These are phyloP conservation scores for Cetonia aurata DNA, from an alignment of 2,888 invertebrate species.

Conservation along the genomic window DNA sequence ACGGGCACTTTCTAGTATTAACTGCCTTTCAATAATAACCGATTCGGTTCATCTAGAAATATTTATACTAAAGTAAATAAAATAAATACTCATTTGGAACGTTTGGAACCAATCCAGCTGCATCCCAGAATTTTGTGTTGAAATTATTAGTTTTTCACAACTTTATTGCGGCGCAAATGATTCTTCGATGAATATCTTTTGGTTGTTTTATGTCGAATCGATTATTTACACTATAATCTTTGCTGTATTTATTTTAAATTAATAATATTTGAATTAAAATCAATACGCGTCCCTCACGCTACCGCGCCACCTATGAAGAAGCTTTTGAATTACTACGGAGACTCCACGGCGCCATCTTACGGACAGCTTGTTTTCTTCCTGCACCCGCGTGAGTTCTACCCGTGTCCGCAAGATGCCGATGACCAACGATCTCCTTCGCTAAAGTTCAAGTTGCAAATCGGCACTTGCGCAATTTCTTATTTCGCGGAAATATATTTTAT, in stretches of 20 bases:
- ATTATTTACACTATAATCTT: neutral
- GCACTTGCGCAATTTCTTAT: conserved; percentile 52
- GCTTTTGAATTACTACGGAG: conserved; percentile 10
- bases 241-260: neutral
- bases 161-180: too few relatives aligned
- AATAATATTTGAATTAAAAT: conserved; percentile 19
- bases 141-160: too few relatives aligned
- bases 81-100: too few relatives aligned
- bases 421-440: conserved; percentile 4
- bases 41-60: too few relatives aligned
- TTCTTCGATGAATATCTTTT: too few relatives aligned
- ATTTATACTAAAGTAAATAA: too few relatives aligned
- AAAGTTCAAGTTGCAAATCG: conserved; percentile 41
- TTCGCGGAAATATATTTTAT: conserved; percentile 55
- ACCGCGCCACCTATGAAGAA: conserved; percentile 21
- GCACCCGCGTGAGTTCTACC: conserved; percentile 23
- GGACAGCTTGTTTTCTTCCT: neutral
- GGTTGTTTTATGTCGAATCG: too few relatives aligned
- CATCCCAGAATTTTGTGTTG: too few relatives aligned
- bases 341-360: conserved; percentile 36
- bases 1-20: too few relatives aligned
- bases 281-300: neutral
- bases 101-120: too few relatives aligned
- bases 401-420: conserved; percentile 45
- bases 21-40: too few relatives aligned